Conservation (phyloP, 2,797 vertebrate genomes). For the Ispidina picta region DNA sequence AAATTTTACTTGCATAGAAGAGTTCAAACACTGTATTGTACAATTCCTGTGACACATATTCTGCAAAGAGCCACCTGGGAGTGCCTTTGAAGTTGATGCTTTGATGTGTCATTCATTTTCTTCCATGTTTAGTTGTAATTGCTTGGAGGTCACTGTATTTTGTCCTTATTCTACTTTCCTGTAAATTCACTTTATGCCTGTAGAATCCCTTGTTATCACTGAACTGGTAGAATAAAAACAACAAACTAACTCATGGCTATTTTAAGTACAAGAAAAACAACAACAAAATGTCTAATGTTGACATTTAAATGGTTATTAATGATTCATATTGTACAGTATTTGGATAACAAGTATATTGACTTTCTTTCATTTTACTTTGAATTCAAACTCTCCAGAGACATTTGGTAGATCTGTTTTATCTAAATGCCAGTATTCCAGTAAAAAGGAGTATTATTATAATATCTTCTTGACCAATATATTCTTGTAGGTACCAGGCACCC, state of each 20-base stretch:
- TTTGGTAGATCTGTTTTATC: neutral
- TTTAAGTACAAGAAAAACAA: neutral
- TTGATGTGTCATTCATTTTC: constrained; percentile 43
- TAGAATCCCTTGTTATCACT: neutral
- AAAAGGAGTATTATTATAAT: neutral
- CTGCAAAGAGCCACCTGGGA: neutral
- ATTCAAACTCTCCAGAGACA: neutral
- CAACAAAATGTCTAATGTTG: neutral
- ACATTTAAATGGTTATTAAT: neutral
- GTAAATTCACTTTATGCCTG: neutral
- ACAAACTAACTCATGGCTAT: neutral
- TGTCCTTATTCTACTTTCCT: neutral
- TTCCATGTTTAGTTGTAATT: constrained; percentile 8
- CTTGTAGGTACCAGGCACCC: neutral
- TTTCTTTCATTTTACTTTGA: neutral
- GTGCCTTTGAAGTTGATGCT: constrained; percentile 32
- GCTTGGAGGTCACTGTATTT: neutral
- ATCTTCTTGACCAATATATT: neutral
- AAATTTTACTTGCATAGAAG: neutral
- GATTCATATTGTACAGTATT: neutral
- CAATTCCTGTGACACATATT: neutral
- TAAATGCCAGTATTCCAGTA: neutral
- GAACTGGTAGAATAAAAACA: neutral
- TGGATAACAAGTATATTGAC: neutral
- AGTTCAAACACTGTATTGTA: neutral